Evolutionary conservation across 2,113 vertebrate species (phyloP).

Genomic region (Raja brachyura): DNA sequence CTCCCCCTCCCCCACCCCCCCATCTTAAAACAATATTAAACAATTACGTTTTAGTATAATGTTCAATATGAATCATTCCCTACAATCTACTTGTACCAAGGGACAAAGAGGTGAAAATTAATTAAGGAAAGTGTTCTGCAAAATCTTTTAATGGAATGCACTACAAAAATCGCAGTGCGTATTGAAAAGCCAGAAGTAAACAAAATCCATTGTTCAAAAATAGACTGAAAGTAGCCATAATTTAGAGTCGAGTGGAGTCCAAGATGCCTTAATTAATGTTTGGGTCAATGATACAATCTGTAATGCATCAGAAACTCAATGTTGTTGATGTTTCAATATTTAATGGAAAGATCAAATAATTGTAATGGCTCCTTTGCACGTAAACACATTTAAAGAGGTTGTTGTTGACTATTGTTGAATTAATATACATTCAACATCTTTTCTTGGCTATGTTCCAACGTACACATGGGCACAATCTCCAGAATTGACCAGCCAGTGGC

Average conservation of each 20-base stretch:
- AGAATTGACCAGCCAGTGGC: not conserved
- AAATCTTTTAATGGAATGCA: not conserved
- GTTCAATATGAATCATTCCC: not conserved
- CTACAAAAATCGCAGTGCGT: not conserved
- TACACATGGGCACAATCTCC: not conserved
- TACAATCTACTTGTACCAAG: not conserved
- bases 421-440: not conserved
- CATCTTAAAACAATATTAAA: not conserved
- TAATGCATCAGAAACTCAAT: not conserved
- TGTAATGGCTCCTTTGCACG: not conserved
- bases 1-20: too few relatives aligned
- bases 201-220: not conserved
- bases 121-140: not conserved
- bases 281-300: not conserved
- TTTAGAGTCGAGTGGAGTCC: not conserved
- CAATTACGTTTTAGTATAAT: not conserved
- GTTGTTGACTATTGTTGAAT: not conserved
- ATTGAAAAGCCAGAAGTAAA: not conserved
- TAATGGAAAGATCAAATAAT: not conserved
- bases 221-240: not conserved
- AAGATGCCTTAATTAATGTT: not conserved
- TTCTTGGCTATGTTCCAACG: not conserved
- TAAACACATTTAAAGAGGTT: not conserved
- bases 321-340: not conserved
- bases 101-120: not conserved